phyloP scores from a whole-genome alignment of 2,113 vertebrate genomes.

The Actenoides hombroni region DNA sequence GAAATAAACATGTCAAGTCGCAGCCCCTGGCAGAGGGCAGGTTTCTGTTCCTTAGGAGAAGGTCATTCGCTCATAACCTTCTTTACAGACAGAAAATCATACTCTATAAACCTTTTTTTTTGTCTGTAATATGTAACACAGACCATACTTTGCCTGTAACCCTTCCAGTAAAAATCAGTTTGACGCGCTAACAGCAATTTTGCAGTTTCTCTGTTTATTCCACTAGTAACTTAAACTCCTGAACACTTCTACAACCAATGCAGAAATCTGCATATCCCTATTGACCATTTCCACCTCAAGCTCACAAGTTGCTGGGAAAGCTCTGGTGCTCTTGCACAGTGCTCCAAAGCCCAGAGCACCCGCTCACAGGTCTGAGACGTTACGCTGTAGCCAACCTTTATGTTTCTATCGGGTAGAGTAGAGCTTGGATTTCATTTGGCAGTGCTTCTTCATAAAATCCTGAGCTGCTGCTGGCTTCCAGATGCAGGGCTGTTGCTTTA shows the following conservation, averaged over 20 bases:
- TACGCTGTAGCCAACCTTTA: neutral
- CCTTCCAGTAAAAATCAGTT: neutral
- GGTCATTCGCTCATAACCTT: neutral
- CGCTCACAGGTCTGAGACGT: neutral
- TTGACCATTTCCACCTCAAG: rapidly evolving
- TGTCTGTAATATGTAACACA: neutral
- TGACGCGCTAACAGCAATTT: neutral
- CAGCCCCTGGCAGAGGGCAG: neutral
- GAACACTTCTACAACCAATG: neutral
- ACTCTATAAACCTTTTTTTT: neutral
- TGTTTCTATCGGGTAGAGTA: neutral
- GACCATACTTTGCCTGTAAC: neutral
- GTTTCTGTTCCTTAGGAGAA: neutral
- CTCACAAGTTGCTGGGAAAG: neutral
- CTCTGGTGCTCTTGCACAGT: neutral
- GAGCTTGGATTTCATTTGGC: neutral
- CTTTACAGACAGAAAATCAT: neutral
- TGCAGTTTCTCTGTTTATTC: neutral
- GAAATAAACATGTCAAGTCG: neutral
- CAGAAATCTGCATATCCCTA: neutral
- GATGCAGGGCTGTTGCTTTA: neutral
- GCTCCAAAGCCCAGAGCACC: neutral
- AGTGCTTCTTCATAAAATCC: neutral
- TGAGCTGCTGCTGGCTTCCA: constrained; percentile 14
- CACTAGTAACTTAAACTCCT: neutral